phyloP scores from a whole-genome alignment of 1,140 invertebrate species.

The Augochlora pura region DNA sequence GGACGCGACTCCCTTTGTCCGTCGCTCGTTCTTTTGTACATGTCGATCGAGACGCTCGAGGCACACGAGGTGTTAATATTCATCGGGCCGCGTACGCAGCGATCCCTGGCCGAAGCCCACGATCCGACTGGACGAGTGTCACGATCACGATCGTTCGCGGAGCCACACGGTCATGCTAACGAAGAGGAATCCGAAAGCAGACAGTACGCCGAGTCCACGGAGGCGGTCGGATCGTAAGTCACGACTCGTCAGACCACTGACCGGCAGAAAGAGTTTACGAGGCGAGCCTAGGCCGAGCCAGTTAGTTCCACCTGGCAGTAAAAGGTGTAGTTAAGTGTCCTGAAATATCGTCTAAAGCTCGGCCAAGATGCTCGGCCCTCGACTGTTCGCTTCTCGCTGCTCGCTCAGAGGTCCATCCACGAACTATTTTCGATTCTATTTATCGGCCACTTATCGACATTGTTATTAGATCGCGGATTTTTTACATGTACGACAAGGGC shows the following conservation, averaged over 20 bases:
- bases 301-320: conserved; percentile 62
- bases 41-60: too few relatives aligned
- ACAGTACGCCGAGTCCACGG: conserved; percentile 9
- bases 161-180: conserved; percentile 55
- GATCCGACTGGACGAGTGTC: conserved; percentile 29
- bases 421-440: neutral
- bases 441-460: neutral
- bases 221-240: conserved; percentile 57
- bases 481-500: too few relatives aligned
- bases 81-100: conserved; percentile 18
- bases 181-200: conserved; percentile 56
- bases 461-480: too few relatives aligned
- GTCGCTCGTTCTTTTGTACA: too few relatives aligned
- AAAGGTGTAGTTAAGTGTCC: conserved; percentile 53
- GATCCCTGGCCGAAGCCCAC: neutral
- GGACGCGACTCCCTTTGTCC: neutral
- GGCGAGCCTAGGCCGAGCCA: conserved; percentile 47
- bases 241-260: conserved; percentile 49
- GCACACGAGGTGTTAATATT: conserved; percentile 28
- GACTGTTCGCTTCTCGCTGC: neutral
- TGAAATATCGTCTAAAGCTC: conserved; percentile 55
- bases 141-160: conserved; percentile 31
- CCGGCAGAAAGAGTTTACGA: conserved; percentile 57
- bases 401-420: neutral
- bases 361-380: neutral